Evolutionary conservation across 92 coral and sea anemone species (phyloP).

Genomic region (Epizoanthus scotinus): DNA sequence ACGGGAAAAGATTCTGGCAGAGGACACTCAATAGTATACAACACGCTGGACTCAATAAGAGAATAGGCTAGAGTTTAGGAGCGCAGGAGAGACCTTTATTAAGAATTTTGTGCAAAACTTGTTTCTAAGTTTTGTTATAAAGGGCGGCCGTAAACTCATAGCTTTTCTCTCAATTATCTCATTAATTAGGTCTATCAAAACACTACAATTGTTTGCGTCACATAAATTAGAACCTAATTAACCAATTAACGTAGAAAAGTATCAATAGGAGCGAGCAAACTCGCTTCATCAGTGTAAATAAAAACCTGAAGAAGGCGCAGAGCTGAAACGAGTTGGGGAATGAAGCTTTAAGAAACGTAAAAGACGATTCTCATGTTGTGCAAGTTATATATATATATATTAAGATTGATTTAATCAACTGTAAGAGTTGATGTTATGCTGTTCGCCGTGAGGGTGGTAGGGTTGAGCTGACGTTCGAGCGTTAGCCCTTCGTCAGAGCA

Average conservation of each 20-base stretch:
- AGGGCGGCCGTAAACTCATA: not conserved
- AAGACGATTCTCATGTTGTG: constrained; percentile 1
- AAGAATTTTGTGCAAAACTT: not conserved
- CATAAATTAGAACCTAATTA: not conserved
- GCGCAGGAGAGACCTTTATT: too few species aligned
- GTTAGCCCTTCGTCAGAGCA: too few species aligned
- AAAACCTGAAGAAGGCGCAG: not conserved
- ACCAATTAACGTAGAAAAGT: not conserved
- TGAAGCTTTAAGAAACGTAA: not conserved
- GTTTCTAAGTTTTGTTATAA: not conserved
- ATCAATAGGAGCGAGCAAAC: not conserved
- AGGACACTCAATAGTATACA: too few species aligned
- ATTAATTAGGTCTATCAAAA: not conserved
- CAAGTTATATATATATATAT: too few species aligned
- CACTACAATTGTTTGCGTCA: not conserved
- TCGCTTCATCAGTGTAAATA: not conserved
- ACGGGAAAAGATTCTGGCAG: too few species aligned
- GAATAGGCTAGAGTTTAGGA: not conserved
- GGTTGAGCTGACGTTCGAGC: too few species aligned
- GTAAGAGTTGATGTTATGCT: too few species aligned
- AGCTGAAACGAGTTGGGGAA: not conserved
- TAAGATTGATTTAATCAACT: too few species aligned
- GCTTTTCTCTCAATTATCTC: not conserved
- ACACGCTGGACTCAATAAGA: too few species aligned
- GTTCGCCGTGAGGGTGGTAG: too few species aligned